Evolutionary conservation across 2,888 invertebrate genomes (phyloP).

Genomic region (Drosophila borealis): DNA sequence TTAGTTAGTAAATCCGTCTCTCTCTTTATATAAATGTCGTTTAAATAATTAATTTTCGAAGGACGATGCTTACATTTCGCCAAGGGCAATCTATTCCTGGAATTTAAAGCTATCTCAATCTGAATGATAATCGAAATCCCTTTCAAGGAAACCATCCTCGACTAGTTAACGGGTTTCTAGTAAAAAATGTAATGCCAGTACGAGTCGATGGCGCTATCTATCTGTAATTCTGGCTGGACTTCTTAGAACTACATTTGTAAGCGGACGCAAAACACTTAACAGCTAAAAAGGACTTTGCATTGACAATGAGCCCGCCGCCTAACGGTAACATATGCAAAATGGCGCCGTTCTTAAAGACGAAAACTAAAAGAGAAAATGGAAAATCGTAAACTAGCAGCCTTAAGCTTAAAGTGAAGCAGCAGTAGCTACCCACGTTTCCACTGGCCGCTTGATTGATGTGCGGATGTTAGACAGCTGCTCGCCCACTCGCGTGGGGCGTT

Average conservation of each 20-base stretch:
- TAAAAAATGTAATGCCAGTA: slow-evolving; percentile 34
- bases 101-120: background rate
- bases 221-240: slow-evolving; percentile 17
- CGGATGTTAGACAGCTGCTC: slow-evolving; percentile 51
- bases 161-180: background rate
- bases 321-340: slow-evolving; percentile 59
- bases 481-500: slow-evolving; percentile 4
- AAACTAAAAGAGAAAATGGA: slow-evolving; percentile 35
- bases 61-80: background rate
- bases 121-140: slow-evolving; percentile 20
- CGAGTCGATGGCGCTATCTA: background rate
- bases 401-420: slow-evolving; percentile 12
- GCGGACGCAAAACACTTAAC: slow-evolving; percentile 76
- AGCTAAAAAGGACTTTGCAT: slow-evolving; percentile 77
- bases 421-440: slow-evolving; percentile 11
- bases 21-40: background rate
- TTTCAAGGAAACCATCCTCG: background rate
- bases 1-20: background rate
- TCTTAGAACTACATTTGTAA: slow-evolving; percentile 72
- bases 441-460: slow-evolving; percentile 67
- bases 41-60: background rate
- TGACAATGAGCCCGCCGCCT: slow-evolving; percentile 59
- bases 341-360: slow-evolving; percentile 39
- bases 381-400: slow-evolving; percentile 39
- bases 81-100: background rate